These are phyloP conservation scores for Drosophila recens DNA, from an alignment of 2,888 invertebrate genomes.

Conservation along the genomic window DNA sequence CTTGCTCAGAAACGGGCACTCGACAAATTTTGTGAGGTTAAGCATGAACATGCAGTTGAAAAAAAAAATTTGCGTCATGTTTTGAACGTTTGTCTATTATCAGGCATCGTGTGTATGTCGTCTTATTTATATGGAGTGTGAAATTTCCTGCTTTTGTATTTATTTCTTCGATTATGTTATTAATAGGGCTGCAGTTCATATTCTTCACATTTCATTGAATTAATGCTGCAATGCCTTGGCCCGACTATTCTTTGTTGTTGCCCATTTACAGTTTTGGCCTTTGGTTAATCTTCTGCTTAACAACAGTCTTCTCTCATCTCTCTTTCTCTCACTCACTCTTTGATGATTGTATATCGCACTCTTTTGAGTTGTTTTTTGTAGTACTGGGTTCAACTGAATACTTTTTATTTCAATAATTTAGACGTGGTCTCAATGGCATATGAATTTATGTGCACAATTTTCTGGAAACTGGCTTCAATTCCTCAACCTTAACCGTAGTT, in stretches of 20 bases:
- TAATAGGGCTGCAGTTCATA: no score
- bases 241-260: slow-evolving; percentile 13
- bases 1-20: background rate
- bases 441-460: background rate
- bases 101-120: slow-evolving; percentile 20
- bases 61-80: slow-evolving; percentile 70
- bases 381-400: slow-evolving; percentile 32
- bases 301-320: no score
- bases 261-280: slow-evolving; percentile 63
- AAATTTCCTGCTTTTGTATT: no score
- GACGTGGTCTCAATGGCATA: no score
- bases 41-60: slow-evolving; percentile 44
- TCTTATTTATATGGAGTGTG: no score
- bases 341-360: slow-evolving; percentile 26
- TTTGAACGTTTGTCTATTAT: no score
- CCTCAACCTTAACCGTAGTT: no score
- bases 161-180: no score
- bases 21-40: slow-evolving; percentile 63
- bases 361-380: no score
- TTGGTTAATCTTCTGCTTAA: slow-evolving; percentile 44
- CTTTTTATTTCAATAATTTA: slow-evolving; percentile 36
- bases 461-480: background rate
- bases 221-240: no score
- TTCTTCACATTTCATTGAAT: no score
- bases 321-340: background rate